These are phyloP conservation scores for Denticeps clupeoides DNA, from an alignment of 2,797 vertebrate species.

Conservation along the genomic window DNA sequence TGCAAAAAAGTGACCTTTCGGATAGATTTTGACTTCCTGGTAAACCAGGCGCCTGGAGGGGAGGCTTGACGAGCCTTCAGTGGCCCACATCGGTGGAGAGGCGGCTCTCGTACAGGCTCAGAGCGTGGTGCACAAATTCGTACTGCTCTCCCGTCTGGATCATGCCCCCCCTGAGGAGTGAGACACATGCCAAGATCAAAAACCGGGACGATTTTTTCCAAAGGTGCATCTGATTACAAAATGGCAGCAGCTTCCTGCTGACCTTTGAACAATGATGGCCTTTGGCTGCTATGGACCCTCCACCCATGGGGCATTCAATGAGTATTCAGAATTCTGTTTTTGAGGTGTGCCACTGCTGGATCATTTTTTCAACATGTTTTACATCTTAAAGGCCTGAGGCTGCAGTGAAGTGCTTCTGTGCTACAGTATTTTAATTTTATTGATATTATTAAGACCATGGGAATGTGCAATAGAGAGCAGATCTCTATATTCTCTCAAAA, in stretches of 20 bases:
- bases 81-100: constrained; percentile 70
- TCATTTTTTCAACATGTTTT: no score
- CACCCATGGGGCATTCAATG: background rate
- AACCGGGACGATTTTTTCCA: background rate
- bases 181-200: background rate
- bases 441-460: no score
- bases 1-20: constrained; percentile 44
- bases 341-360: no score
- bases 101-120: constrained; percentile 77
- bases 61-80: constrained; percentile 41
- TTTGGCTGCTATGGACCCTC: background rate
- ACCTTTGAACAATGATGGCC: constrained; percentile 2
- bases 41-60: background rate
- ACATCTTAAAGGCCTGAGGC: no score
- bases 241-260: background rate
- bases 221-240: background rate
- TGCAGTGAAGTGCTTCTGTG: no score
- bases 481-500: no score
- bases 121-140: constrained; percentile 91
- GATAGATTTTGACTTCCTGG: constrained; percentile 12
- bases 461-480: no score
- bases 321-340: no score
- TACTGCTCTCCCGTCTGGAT: constrained; percentile 96
- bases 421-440: no score
- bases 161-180: constrained; percentile 79